Evolutionary conservation across 23 tunicate species (phyloP), one percentile per base, ranked within the genome.

Genomic region (Ascidia mentula): DNA sequence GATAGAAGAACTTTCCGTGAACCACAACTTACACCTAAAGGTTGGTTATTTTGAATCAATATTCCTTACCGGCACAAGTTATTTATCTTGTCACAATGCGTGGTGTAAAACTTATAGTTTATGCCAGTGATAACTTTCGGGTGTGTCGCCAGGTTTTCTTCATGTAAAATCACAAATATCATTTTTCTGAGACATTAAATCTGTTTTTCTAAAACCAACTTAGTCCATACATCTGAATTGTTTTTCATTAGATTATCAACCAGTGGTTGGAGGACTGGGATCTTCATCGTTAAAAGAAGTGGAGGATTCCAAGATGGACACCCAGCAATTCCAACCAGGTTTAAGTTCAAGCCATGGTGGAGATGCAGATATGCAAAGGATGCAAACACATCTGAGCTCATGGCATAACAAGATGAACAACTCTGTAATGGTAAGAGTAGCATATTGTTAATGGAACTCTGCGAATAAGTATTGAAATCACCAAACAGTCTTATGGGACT

Each of bases 1-100:
- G 95, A 80, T 31, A 35, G 95, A 82, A 88, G 59, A 82, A 83
- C 87, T 7, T 83, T 75, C 40, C 46, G 87, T 28, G 80, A 75
- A 32, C 46, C 61, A 45, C 73, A 33, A 5, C 53, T 22, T 30
- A 18, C 53, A 28, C 46, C 78, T 30, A 70, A 33, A 70, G 74
- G 74, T 70, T 12, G 32, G 20, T 65, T 65, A 28, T 18, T 6
- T 5, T n/a, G n/a, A n/a, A n/a, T n/a, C n/a, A n/a, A n/a, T n/a
- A n/a, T n/a, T n/a, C n/a, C n/a, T n/a, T n/a, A n/a, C n/a, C n/a
- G n/a, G n/a, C n/a, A n/a, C n/a, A 45, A 45, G 18, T 45, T 15
- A 45, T 45, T 45, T 45, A n/a, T n/a, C n/a, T n/a, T n/a, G n/a
- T n/a, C n/a, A n/a, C n/a, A n/a, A n/a, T n/a, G n/a, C n/a, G n/a